Conservation (phyloP, 1,140 invertebrate species). For the Bactericera cockerelli region DNA sequence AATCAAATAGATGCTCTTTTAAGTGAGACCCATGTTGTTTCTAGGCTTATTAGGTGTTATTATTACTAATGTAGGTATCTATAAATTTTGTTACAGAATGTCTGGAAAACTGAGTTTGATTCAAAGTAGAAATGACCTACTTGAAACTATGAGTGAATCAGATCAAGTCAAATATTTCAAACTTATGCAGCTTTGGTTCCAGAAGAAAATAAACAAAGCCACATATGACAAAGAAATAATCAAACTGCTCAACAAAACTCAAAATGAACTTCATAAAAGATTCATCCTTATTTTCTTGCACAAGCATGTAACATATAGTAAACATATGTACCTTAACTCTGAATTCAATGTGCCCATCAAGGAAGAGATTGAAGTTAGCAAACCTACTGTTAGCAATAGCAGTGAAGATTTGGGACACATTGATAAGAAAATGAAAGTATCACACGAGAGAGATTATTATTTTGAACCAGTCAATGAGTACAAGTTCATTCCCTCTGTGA, state of each 20-base stretch:
- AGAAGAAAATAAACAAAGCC: neutral
- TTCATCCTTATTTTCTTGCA: neutral
- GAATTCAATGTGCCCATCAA: neutral
- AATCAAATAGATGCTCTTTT: too few relatives aligned
- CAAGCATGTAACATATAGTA: neutral
- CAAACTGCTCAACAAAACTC: neutral
- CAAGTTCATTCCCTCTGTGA: neutral
- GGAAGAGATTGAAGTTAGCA: too few relatives aligned
- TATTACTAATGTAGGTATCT: too few relatives aligned
- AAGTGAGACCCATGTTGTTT: too few relatives aligned
- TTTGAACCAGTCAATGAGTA: too few relatives aligned
- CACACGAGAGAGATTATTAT: neutral
- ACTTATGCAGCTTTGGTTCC: constrained; percentile 1
- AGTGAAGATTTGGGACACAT: neutral
- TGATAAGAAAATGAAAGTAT: neutral
- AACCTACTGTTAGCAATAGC: too few relatives aligned
- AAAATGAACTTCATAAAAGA: neutral
- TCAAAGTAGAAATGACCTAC: neutral
- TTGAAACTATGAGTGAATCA: neutral
- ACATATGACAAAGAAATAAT: neutral
- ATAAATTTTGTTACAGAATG: too few relatives aligned
- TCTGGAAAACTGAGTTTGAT: neutral
- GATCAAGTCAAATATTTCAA: neutral
- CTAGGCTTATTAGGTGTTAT: too few relatives aligned
- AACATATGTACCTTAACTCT: neutral